Percentiles rank a stretch among this genome's conserved stretches.
These are phyloP conservation scores for Alviniconcha marisindica DNA, from an alignment of 1,140 invertebrate genomes.

Conservation along the genomic window DNA sequence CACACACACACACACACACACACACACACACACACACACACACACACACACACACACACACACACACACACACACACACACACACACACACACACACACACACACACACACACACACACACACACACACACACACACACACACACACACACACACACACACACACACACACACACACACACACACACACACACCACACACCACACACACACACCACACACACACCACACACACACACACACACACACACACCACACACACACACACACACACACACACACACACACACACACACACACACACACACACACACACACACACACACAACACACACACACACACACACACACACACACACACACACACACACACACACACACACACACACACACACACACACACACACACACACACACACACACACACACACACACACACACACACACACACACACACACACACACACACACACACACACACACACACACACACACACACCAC, in stretches of 20 bases:
- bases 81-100: not conserved
- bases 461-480: not conserved
- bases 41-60: too few species aligned
- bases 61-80: not conserved
- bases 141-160: not conserved
- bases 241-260: not conserved
- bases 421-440: not conserved
- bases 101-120: slow-evolving; percentile 2
- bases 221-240: not conserved
- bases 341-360: not conserved
- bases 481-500: not conserved
- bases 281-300: not conserved
- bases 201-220: too few species aligned
- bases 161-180: not conserved
- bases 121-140: not conserved
- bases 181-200: not conserved
- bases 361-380: too few species aligned
- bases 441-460: not conserved
- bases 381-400: not conserved
- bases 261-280: not conserved
- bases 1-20: not conserved
- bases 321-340: not conserved
- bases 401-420: too few species aligned
- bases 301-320: too few species aligned
- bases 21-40: not conserved